phyloP scores from a whole-genome alignment of 1,140 invertebrate species.

The Drosophila kikkawai region DNA sequence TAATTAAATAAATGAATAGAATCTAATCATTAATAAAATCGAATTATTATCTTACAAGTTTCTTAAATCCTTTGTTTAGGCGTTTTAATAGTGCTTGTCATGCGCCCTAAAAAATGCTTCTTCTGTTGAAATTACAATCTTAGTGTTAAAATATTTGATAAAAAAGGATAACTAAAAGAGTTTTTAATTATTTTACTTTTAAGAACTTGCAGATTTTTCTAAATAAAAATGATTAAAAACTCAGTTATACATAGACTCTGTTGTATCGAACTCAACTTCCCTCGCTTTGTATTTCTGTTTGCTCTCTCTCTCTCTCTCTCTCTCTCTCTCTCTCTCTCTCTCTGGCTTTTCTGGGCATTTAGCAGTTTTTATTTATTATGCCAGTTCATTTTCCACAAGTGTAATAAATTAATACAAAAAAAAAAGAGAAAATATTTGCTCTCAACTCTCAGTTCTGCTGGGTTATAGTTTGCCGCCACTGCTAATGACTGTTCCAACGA shows the following conservation, averaged over 20 bases:
- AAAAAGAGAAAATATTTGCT: constrained; percentile 19
- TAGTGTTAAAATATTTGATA: too few relatives aligned
- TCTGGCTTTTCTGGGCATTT: constrained; percentile 43
- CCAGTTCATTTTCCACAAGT: constrained; percentile 22
- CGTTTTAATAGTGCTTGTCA: too few relatives aligned
- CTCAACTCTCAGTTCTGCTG: constrained; percentile 32
- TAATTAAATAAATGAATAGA: not conserved
- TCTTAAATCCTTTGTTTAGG: too few relatives aligned
- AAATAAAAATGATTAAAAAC: not conserved
- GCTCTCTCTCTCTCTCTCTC: constrained; percentile 4
- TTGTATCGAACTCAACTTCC: not conserved
- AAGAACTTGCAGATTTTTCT: too few relatives aligned
- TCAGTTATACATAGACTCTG: not conserved
- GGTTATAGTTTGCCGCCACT: constrained; percentile 39
- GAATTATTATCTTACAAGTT: not conserved
- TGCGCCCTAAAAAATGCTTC: too few relatives aligned
- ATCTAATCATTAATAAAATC: not conserved
- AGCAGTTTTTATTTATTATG: constrained; percentile 56
- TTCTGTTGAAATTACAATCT: too few relatives aligned
- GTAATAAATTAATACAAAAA: constrained; percentile 36
- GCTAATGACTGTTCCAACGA: constrained; percentile 50
- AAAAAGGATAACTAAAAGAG: not conserved
- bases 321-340: constrained; percentile 4
- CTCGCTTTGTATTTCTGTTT: constrained; percentile 8
- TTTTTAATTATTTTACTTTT: not conserved